A percentile compares a stretch with the other conserved stretches of the same genome.
Evolutionary conservation across 2,888 invertebrate genomes (phyloP).

Genomic region (Podabrus alpinus): DNA sequence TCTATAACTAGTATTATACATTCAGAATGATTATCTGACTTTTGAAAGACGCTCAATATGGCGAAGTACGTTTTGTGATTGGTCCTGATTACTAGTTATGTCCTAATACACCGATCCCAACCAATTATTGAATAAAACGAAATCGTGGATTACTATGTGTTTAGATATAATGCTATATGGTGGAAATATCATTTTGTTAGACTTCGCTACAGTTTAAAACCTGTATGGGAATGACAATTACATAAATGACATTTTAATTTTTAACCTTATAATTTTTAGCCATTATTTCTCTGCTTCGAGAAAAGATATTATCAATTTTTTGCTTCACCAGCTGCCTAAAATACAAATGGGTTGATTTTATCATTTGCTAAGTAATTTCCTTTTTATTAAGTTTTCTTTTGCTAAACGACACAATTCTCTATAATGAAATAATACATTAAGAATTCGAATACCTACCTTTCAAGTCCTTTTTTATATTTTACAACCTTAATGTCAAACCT

Average conservation of each 20-base stretch:
- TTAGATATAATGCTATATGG: conserved; percentile 51
- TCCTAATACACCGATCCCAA: conserved; percentile 40
- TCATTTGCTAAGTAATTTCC: conserved; percentile 8
- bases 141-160: conserved; percentile 46
- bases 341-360: conserved; percentile 25
- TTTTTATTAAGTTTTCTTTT: conserved; percentile 2
- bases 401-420: conserved; percentile 1
- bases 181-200: conserved; percentile 52
- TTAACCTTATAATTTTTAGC: conserved; percentile 43
- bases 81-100: conserved; percentile 36
- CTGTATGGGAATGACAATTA: conserved; percentile 44
- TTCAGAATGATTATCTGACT: conserved; percentile 43
- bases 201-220: conserved; percentile 36
- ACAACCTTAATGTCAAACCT: background rate
- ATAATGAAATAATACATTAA: background rate
- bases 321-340: conserved; percentile 20
- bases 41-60: conserved; percentile 35
- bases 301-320: conserved; percentile 21
- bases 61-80: conserved; percentile 35
- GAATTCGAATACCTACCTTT: background rate
- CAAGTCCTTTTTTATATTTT: background rate
- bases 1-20: conserved; percentile 55
- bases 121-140: conserved; percentile 54
- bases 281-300: conserved; percentile 34
- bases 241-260: conserved; percentile 52